Conservation (phyloP, 2,113 vertebrate species). For the Lota lota region DNA sequence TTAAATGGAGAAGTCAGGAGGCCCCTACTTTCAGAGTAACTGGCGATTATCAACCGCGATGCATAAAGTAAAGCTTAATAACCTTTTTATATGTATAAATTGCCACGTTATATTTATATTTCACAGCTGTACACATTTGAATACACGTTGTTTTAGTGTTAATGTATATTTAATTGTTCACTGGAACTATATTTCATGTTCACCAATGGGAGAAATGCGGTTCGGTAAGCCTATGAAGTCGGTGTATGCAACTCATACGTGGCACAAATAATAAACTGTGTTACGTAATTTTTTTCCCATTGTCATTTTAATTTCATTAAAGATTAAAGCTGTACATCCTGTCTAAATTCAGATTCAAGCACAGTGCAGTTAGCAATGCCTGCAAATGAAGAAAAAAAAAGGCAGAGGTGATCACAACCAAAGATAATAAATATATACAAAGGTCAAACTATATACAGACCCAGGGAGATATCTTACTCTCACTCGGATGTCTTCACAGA, state of each 20-base stretch:
- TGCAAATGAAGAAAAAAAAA: constrained; percentile 63
- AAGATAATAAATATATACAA: constrained; percentile 72
- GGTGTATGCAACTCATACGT: background rate
- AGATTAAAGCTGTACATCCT: constrained; percentile 78
- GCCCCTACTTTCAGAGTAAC: background rate
- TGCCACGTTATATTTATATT: constrained; percentile 58
- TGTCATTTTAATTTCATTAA: constrained; percentile 66
- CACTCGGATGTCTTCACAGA: constrained; percentile 36
- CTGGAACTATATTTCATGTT: constrained; percentile 5
- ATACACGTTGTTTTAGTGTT: constrained; percentile 4
- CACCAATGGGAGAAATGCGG: too few relatives aligned
- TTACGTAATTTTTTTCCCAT: constrained; percentile 54
- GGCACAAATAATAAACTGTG: constrained; percentile 41
- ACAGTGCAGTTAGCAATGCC: constrained; percentile 80
- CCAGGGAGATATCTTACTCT: constrained; percentile 54
- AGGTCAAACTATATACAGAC: constrained; percentile 76
- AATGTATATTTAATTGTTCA: constrained; percentile 7
- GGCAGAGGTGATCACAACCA: constrained; percentile 28
- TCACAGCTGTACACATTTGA: constrained; percentile 33
- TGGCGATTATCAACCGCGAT: background rate
- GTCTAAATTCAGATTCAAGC: constrained; percentile 79
- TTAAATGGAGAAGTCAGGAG: constrained; percentile 5
- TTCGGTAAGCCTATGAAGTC: too few relatives aligned
- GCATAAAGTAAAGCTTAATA: background rate
- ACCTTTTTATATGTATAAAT: constrained; percentile 44